Evolutionary conservation across 2,888 invertebrate species (phyloP).

Genomic region (Drosophila infuscata): DNA sequence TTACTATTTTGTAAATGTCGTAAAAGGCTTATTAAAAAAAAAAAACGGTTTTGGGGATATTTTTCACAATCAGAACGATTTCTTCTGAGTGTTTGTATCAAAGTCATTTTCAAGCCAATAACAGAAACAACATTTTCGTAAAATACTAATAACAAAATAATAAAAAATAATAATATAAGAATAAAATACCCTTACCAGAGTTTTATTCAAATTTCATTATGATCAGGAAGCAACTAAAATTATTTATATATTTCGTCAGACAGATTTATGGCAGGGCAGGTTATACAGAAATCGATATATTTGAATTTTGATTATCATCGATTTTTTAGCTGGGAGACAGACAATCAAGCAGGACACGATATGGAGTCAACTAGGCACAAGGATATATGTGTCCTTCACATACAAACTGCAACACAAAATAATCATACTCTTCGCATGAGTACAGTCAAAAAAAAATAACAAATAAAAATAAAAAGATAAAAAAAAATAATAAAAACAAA

Average conservation of each 20-base stretch:
- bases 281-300: neutral
- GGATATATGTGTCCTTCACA: neutral
- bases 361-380: neutral
- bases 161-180: no score
- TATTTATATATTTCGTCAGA: neutral
- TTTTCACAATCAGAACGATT: neutral
- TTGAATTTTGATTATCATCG: neutral
- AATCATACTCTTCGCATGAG: neutral
- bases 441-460: neutral
- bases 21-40: no score
- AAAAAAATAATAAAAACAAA: no score
- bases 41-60: no score
- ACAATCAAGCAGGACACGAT: neutral
- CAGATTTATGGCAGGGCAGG: neutral
- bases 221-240: neutral
- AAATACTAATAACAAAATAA: no score
- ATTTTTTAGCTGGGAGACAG: neutral
- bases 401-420: neutral
- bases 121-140: neutral
- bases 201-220: neutral
- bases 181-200: no score
- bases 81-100: neutral
- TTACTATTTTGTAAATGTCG: no score
- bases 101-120: neutral
- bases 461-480: constrained; percentile 22